Conservation (phyloP, 2,888 invertebrate genomes). For the Ornithoptera priamus region DNA sequence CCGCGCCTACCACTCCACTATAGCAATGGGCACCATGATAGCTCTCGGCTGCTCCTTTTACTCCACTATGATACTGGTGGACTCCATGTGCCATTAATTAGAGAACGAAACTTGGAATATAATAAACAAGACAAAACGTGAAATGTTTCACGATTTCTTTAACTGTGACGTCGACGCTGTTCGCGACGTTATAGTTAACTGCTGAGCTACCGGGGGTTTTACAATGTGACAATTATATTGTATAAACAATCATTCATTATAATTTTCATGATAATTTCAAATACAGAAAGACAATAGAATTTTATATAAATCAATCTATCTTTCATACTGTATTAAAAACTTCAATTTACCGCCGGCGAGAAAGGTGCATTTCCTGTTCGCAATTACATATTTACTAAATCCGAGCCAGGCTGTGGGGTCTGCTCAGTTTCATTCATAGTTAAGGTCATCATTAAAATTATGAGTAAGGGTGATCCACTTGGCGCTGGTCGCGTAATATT, state of each 20-base stretch:
- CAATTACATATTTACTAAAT: constrained; percentile 37
- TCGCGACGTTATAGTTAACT: not conserved
- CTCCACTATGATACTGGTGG: constrained; percentile 72
- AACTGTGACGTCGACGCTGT: constrained; percentile 20
- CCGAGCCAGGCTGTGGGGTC: constrained; percentile 57
- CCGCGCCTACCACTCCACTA: constrained; percentile 86
- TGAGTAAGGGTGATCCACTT: constrained; percentile 36
- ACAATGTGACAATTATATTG: not conserved
- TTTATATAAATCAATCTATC: too few relatives aligned
- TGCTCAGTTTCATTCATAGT: constrained; percentile 40
- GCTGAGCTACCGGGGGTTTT: not conserved
- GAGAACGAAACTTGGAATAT: constrained; percentile 13
- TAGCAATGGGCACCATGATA: constrained; percentile 89
- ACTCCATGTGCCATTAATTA: constrained; percentile 63
- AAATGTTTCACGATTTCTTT: constrained; percentile 31
- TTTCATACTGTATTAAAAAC: not conserved
- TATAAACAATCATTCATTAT: not conserved
- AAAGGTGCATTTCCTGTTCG: constrained; percentile 12
- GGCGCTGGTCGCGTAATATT: constrained; percentile 60
- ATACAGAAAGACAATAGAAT: not conserved
- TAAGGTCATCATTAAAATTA: constrained; percentile 35
- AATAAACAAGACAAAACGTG: constrained; percentile 17
- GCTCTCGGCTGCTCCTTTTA: constrained; percentile 70
- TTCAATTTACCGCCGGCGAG: not conserved
- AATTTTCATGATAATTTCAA: not conserved